Conservation (phyloP, 2,888 invertebrate genomes). For the Hyalella azteca region DNA sequence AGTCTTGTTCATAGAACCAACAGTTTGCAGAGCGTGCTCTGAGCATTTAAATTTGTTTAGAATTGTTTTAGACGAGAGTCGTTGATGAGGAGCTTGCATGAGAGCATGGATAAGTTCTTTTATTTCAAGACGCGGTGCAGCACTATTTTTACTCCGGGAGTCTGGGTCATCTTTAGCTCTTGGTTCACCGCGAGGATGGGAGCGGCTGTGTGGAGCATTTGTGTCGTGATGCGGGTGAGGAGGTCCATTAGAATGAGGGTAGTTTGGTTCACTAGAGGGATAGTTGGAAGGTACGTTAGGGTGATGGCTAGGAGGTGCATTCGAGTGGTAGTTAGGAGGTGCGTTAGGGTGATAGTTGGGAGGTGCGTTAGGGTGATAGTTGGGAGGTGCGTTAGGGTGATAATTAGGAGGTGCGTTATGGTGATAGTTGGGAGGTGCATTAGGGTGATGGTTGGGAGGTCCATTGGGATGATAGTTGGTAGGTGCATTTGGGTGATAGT, state of each 20-base stretch:
- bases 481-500: neutral
- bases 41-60: slow-evolving; percentile 1
- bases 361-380: neutral
- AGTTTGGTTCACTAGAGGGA: neutral
- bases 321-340: neutral
- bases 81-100: neutral
- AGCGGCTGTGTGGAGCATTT: neutral
- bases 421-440: neutral
- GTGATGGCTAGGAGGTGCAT: neutral
- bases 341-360: neutral
- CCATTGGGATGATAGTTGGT: neutral
- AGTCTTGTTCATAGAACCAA: neutral
- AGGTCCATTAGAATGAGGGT: neutral
- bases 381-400: neutral
- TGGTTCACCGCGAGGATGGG: too few species aligned
- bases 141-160: neutral
- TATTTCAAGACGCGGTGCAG: neutral
- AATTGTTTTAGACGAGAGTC: neutral
- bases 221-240: neutral
- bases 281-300: neutral
- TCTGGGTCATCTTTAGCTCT: neutral
- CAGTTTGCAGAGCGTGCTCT: neutral
- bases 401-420: neutral
- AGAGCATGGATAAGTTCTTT: slow-evolving; percentile 14
- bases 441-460: neutral